Base-by-base conservation (phyloP, 2,113 vertebrate genomes). In the Ammodramus savannarum region DNA sequence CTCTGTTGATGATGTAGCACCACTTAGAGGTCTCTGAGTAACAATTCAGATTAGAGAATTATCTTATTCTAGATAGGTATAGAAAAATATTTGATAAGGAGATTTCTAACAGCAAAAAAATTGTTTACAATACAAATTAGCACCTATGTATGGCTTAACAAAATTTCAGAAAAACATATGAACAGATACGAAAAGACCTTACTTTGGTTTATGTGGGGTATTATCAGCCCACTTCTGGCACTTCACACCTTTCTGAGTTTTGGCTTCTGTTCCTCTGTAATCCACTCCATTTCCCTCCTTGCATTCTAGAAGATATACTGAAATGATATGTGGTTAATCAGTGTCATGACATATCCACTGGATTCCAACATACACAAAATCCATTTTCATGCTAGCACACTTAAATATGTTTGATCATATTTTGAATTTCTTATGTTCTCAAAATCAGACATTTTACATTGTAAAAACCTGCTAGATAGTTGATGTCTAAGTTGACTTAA, bases 261-360 rank as follows among this genome's bases (percentile, higher is more conserved):
- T 98, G 59, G 97, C 85, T 94, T 98, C 98, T 54, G 98, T 98
- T 94, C 99, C 99, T 97, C 98, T 98, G 97, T 99, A 99, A 88
- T 98, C 91, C 18, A 26, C 77, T 52, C 99, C 99, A 58, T 76
- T 72, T 74, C 98, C 98, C 62, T 93, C 73, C 27, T 97, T 96
- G 93, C 99, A 99, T 91, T 99, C 98, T 94, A 98, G 95, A 83
- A 99, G 98, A 90, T 98, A 99, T 25, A 82, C 99, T 99, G 76
- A 79, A 95, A 87, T 20, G 10, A 91, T n/a, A 79, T 4, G 3
- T 38, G 6, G 6, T 58, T 87, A 69, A 69, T 75, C 32, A 34
- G 13, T 66, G 39, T n/a, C 26, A 52, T 21, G 13, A 20, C 7
- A 9, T 6, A 13, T 63, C 44, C 14, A 23, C 8, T 74, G 14